Evolutionary conservation across 2,888 invertebrate species (phyloP).

Genomic region (Odontothrips loti): DNA sequence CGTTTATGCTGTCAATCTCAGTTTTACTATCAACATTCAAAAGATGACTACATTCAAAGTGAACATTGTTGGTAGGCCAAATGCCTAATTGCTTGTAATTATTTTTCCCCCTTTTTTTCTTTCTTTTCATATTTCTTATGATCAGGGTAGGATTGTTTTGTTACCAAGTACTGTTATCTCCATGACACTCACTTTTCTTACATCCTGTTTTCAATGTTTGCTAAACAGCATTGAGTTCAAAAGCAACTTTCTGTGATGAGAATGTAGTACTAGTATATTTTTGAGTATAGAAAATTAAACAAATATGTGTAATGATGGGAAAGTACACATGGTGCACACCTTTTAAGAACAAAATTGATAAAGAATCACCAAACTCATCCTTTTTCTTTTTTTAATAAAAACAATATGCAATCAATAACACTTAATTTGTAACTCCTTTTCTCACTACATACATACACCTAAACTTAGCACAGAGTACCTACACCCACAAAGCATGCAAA

Average conservation of each 20-base stretch:
- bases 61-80: neutral
- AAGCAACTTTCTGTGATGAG: slow-evolving; percentile 5
- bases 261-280: slow-evolving; percentile 11
- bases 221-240: too few species aligned
- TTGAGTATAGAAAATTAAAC: too few species aligned
- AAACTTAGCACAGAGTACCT: too few species aligned
- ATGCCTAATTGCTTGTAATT: neutral
- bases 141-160: neutral
- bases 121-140: neutral
- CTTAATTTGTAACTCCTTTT: too few species aligned
- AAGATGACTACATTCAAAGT: neutral
- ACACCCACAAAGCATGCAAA: too few species aligned
- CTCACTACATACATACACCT: too few species aligned
- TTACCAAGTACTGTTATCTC: neutral
- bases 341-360: too few species aligned
- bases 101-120: neutral
- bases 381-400: slow-evolving; percentile 46
- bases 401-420: slow-evolving; percentile 41
- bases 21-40: neutral
- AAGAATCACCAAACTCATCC: slow-evolving; percentile 2
- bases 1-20: neutral
- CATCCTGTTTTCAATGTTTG: too few species aligned
- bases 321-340: too few species aligned
- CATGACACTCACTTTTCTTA: neutral
- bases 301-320: neutral